Base-by-base conservation (phyloP, 2,797 vertebrate genomes). In the Psittacula echo region DNA sequence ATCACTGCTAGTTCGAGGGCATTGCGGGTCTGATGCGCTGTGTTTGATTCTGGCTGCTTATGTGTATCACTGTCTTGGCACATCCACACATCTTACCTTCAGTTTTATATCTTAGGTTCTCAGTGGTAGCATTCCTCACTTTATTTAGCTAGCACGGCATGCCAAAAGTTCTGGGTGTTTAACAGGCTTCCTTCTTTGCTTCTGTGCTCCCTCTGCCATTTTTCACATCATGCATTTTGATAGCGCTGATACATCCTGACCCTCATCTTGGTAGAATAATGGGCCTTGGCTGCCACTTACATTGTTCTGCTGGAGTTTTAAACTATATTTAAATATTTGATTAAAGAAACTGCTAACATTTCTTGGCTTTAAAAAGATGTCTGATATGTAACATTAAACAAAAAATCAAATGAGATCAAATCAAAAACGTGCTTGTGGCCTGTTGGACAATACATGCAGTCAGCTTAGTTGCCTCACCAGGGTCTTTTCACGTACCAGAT, bases 261-360 rank as follows among this genome's bases (percentile, higher is more conserved):
- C 48, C 61, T 53, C 54, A 22, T 26, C 65, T 62, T 58, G 7
- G 10, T 42, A 50, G n/a, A 71, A 34, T 30, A 13, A 64, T 29
- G 56, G 42, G 27, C 50, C 1, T 0, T 39, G 83, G 24, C 75
- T 91, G 50, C 30, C 39, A 53, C 26, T 86, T 77, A 34, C 34
- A 2, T 34, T 75, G 22, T 44, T 86, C 87, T 88, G 37, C 37
- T 84, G 50, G 42, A 81, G n/a, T 58, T 37, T 56, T 51, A 54
- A 79, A 87, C 60, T 32, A 37, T 6, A 13, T 34, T 76, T 67
- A 41, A 54, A 61, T 71, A 88, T 85, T 85, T 89, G 66, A 89
- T 87, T 73, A 58, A 58, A 88, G 32, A 70, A 67, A 60, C 18
- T 62, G 13, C 19, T 91, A 26, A 47, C 47, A 37, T 6, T 16